phyloP scores from a whole-genome alignment of 2,888 invertebrate species.

The Aphelenchoides bicaudatus region DNA sequence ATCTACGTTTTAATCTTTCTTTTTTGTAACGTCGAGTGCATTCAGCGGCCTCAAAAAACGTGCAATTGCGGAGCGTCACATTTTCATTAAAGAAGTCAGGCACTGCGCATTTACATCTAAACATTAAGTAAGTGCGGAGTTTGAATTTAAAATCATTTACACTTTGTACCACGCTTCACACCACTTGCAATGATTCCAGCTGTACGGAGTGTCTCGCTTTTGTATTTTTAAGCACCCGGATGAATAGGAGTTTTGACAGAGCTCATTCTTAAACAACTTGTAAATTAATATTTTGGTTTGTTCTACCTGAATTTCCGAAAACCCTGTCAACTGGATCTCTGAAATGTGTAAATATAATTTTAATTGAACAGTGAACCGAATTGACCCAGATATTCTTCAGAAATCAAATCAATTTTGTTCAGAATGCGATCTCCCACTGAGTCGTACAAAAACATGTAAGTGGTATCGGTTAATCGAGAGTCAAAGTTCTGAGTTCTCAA shows the following conservation, averaged over 20 bases:
- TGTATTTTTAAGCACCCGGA: not conserved
- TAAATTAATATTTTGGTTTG: not conserved
- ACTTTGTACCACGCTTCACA: conserved; percentile 4
- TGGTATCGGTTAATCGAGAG: not conserved
- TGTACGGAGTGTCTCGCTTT: not conserved
- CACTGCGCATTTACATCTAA: not conserved
- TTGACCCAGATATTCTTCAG: conserved; percentile 1
- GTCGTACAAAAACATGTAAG: not conserved
- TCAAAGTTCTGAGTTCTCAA: not conserved
- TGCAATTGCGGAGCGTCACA: conserved; percentile 9
- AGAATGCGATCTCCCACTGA: not conserved
- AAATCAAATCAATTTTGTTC: conserved; percentile 3
- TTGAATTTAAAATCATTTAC: not conserved
- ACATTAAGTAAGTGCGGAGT: not conserved
- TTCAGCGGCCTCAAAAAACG: conserved; percentile 5
- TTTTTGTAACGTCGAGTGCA: conserved; percentile 7
- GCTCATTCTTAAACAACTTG: not conserved
- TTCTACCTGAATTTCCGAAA: not conserved
- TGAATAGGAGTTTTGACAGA: not conserved
- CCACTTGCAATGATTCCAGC: not conserved
- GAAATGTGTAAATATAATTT: no score
- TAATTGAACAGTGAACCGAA: no score
- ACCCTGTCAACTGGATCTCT: conserved; percentile 6
- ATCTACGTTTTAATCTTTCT: not conserved
- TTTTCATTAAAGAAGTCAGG: not conserved